These are phyloP conservation scores for Urocynchramus pylzowi DNA, from an alignment of 2,113 vertebrate genomes.

Conservation along the genomic window DNA sequence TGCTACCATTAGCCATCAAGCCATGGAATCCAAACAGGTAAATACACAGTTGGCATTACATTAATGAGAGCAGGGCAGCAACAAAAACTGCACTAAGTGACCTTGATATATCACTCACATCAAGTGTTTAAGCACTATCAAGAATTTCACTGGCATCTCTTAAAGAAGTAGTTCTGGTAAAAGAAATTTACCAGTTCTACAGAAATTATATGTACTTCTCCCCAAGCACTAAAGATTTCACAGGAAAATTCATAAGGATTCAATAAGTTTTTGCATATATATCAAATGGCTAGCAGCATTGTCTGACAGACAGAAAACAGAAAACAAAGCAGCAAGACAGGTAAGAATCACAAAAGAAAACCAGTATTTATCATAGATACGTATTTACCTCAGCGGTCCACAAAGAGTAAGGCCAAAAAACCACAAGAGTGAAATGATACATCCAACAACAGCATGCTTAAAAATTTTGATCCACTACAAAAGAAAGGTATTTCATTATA, in stretches of 20 bases:
- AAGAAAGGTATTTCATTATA: constrained; percentile 28
- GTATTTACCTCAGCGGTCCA: constrained; percentile 91
- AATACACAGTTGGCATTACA: background rate
- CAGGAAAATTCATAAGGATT: background rate
- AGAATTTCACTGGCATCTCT: background rate
- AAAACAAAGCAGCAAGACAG: background rate
- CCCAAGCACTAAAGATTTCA: background rate
- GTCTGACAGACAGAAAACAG: background rate
- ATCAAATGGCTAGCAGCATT: background rate
- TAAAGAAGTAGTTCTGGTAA: background rate
- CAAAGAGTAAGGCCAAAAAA: constrained; percentile 98
- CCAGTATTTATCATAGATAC: background rate
- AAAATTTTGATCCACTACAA: constrained; percentile 94
- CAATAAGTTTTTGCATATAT: background rate
- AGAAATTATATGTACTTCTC: background rate
- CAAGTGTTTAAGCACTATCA: background rate
- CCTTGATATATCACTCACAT: background rate
- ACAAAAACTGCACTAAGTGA: background rate
- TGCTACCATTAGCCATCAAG: background rate
- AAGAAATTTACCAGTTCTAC: background rate
- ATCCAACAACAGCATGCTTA: constrained; percentile 91
- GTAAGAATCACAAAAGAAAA: background rate
- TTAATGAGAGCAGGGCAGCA: background rate
- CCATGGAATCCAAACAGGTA: background rate
- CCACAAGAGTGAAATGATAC: constrained; percentile 91